Evolutionary conservation across 2,888 invertebrate species (phyloP), one percentile per base, ranked within the genome.

Genomic region (Brachyopa scutellaris): DNA sequence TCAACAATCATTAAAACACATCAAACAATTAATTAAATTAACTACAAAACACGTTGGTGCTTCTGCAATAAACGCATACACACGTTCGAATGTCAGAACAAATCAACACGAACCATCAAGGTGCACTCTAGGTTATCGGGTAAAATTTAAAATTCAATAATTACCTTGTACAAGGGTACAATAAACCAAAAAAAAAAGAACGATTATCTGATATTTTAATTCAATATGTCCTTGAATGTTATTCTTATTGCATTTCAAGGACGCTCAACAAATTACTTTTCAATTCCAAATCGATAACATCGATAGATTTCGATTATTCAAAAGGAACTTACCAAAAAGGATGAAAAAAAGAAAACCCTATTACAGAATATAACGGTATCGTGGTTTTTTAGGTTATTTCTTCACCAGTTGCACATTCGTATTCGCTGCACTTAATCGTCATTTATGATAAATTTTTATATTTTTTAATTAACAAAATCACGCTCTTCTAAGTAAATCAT

Each of bases 351-450:
- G n/a, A n/a, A n/a, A n/a, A n/a, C n/a, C n/a, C n/a, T 2, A 49
- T 13, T 1, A 36, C n/a, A 55, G 45, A 19, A 69, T 64, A 9
- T 62, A 76, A 70, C 45, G 55, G 55, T 53, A 61, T 49, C 23
- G 1, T 21, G 7, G 15, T 31, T 36, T n/a, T 47, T 61, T 82
- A 82, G 13, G 82, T 82, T 33, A 82, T 36, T 36, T 82, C 82
- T 61, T 82, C 82, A 82, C 82, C 82, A 82, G 82, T 82, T 77
- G 82, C 82, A 55, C 82, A 82, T 61, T 82, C 77, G 77, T 77
- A 82, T 33, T 70, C 77, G 36, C 82, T 82, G 11, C 82, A 82
- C 77, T 82, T 82, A 59, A 82, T 82, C 64, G 82, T 82, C 82
- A 82, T 82, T 82, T 82, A 82, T 45, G 45, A 51, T 7, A 19